Conservation (phyloP, 2,113 vertebrate species). For the Gymnogyps californianus region DNA sequence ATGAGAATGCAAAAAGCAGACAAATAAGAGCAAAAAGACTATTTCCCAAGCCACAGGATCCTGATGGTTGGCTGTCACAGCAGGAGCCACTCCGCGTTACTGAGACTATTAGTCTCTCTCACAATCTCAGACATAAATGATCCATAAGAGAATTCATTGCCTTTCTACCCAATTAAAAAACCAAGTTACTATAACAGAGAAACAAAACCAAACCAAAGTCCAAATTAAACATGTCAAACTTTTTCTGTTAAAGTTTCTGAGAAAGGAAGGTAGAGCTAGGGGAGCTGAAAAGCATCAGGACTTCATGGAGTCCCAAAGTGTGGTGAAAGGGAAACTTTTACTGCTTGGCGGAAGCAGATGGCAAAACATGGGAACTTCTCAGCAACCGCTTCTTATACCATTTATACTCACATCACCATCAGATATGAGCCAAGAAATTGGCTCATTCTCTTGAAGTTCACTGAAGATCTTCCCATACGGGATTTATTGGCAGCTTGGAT, state of each 20-base stretch:
- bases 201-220: not conserved
- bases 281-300: not conserved
- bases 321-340: not conserved
- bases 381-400: not conserved
- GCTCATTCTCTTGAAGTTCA: not conserved
- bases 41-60: conserved; percentile 2
- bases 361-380: not conserved
- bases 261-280: not conserved
- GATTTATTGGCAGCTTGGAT: conserved; percentile 30
- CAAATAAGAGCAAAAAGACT: not conserved
- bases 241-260: not conserved
- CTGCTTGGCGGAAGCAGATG: not conserved
- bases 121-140: not conserved
- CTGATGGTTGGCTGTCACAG: not conserved
- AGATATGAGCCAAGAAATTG: not conserved
- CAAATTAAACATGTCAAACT: not conserved
- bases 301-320: not conserved
- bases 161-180: not conserved
- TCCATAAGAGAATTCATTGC: not conserved
- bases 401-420: not conserved
- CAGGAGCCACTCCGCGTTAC: not conserved
- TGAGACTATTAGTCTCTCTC: not conserved
- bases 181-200: not conserved
- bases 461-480: not conserved
- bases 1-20: not conserved